Evolutionary conservation across 1,140 invertebrate species (phyloP).

Genomic region (Aricia agestis): DNA sequence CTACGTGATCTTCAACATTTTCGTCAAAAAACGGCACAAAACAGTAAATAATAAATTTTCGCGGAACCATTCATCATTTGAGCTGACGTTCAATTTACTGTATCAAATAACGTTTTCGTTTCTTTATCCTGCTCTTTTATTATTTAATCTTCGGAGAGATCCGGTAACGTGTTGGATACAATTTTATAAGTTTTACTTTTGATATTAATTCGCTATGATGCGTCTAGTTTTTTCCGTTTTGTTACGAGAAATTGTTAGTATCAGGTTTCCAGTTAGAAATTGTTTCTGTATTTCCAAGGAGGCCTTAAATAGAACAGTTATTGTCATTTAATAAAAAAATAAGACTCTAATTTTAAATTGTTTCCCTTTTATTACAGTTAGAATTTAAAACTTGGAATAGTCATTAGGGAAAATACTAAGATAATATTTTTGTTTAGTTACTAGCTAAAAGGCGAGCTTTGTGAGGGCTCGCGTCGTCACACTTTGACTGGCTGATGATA

Average conservation of each 20-base stretch:
- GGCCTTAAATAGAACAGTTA: too few relatives aligned
- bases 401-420: too few relatives aligned
- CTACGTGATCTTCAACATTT: constrained; percentile 6
- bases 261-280: not conserved
- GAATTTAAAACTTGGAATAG: too few relatives aligned
- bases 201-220: constrained; percentile 17
- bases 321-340: too few relatives aligned
- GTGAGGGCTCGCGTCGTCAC: too few relatives aligned
- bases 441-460: too few relatives aligned
- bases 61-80: constrained; percentile 56
- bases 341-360: too few relatives aligned
- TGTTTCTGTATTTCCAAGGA: not conserved
- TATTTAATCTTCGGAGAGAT: constrained; percentile 23
- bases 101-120: constrained; percentile 51
- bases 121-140: constrained; percentile 33
- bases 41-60: constrained; percentile 30
- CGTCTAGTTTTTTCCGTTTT: not conserved
- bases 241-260: not conserved
- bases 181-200: constrained; percentile 7
- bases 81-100: constrained; percentile 56
- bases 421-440: too few relatives aligned
- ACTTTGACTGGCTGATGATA: too few relatives aligned
- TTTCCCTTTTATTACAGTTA: too few relatives aligned
- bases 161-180: constrained; percentile 9
- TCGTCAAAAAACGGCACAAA: constrained; percentile 12